Base-by-base conservation (phyloP, 2,113 vertebrate genomes). In the Sylvia atricapilla region DNA sequence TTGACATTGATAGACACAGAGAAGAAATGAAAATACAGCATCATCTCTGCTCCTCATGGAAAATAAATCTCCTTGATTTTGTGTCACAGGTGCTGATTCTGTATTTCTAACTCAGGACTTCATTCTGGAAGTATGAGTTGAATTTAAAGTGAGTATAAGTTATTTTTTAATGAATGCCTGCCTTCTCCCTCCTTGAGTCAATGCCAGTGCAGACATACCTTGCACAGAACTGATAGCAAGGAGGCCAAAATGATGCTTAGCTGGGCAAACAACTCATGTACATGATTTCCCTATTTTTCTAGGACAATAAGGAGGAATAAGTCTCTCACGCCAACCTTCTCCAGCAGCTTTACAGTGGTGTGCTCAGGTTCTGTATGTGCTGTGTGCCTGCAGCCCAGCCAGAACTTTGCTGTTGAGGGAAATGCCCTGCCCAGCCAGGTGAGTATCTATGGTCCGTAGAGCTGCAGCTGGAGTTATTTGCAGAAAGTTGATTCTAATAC, bases 41-140 rank as follows among this genome's bases (percentile, higher is more conserved):
- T 87, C 84, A 52, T 94, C 81, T 83, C 82, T 84, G 39, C 94
- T 92, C 75, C 79, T 91, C 10, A 18, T 33, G 60, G 67, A 78
- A 96, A 96, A 96, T 96, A 96, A 96, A 95, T 89, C 76, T 67
- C 82, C 81, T 91, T 94, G 93, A 96, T 96, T 96, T 96, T 93
- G 44, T 97, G 85, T 89, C 87, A 97, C 76, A 95, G 93, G 90
- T 93, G 68, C 86, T 92, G 77, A 92, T 95, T 77, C 53, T 93
- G 62, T 90, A 80, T 79, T 91, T 96, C 78, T 64, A 97, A 59
- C 84, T 94, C 90, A 91, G 84, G 81, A 73, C 92, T 96, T 91
- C 53, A 55, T 21, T 92, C 53, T 92, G 67, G 74, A 62, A 84
- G 77, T 80, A 92, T 14, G 49, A 87, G 76, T 49, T 97, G 93